A percentile compares a stretch with the other conserved stretches of the same genome.
These are phyloP conservation scores for Oophaga pumilio DNA, from an alignment of 2,113 vertebrate species.

Conservation along the genomic window DNA sequence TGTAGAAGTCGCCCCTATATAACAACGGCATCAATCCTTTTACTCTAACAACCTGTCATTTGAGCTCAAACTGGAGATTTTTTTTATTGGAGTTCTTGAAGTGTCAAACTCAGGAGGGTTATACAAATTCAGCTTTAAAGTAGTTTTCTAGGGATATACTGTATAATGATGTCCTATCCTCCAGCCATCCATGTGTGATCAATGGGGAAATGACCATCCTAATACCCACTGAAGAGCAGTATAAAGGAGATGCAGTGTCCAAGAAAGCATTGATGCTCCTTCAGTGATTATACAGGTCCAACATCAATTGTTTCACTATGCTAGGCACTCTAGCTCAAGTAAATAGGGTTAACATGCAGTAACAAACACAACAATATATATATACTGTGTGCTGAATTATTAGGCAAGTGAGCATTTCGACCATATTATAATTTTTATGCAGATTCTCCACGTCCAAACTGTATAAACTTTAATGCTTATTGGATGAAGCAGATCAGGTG, in stretches of 20 bases:
- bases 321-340: neutral
- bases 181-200: neutral
- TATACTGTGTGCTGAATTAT: too few relatives aligned
- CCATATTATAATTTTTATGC: too few relatives aligned
- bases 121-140: neutral
- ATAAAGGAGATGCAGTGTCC: neutral
- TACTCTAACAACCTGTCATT: constrained; percentile 38
- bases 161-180: neutral
- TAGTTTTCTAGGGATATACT: neutral
- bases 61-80: constrained; percentile 40
- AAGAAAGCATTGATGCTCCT: too few relatives aligned
- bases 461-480: too few relatives aligned
- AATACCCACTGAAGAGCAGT: neutral
- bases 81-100: constrained; percentile 25
- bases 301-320: neutral
- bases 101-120: neutral
- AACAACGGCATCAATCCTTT: constrained; percentile 44
- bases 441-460: too few relatives aligned
- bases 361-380: too few relatives aligned
- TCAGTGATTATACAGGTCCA: neutral
- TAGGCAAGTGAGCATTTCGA: too few relatives aligned
- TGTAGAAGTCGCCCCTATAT: neutral
- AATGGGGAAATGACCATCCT: neutral
- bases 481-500: too few relatives aligned
- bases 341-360: too few relatives aligned